A percentile compares a stretch with the other conserved stretches of the same genome.
Evolutionary conservation across 2,888 invertebrate species (phyloP).

Genomic region (Apotomis turbidana): DNA sequence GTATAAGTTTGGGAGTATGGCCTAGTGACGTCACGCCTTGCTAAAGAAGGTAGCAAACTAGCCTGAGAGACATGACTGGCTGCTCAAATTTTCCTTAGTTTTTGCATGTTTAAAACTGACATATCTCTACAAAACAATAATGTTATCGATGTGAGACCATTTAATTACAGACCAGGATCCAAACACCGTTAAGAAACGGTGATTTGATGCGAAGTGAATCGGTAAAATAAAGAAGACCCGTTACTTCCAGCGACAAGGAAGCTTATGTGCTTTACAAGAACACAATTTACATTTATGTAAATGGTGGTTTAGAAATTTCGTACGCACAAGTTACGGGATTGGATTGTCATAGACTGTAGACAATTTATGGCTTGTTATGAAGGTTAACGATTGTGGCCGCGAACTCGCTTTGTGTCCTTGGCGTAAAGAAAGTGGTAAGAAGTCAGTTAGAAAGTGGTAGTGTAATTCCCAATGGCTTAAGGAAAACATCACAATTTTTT

Average conservation of each 20-base stretch:
- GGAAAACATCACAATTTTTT: neutral
- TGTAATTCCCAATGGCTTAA: neutral
- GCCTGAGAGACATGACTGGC: too few species aligned
- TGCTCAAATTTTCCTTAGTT: neutral
- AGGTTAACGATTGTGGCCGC: constrained; percentile 20
- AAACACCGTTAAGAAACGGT: constrained; percentile 41
- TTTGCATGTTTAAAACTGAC: neutral
- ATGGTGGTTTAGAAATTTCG: constrained; percentile 29
- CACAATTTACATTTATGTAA: constrained; percentile 39
- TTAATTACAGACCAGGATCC: constrained; percentile 33
- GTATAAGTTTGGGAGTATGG: too few species aligned
- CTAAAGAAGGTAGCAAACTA: too few species aligned
- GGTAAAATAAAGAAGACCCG: constrained; percentile 37
- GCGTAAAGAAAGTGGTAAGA: neutral
- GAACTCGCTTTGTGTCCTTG: neutral
- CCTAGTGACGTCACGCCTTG: too few species aligned
- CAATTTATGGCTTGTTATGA: constrained; percentile 19
- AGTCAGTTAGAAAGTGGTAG: neutral
- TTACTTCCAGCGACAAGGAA: constrained; percentile 32
- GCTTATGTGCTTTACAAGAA: constrained; percentile 33
- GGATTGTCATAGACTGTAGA: constrained; percentile 2
- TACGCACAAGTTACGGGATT: constrained; percentile 21
- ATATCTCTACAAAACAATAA: neutral
- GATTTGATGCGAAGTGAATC: constrained; percentile 37
- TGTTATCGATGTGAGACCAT: constrained; percentile 9